These are phyloP conservation scores for Rosalia funebris DNA, from an alignment of 2,888 invertebrate species.

Conservation along the genomic window DNA sequence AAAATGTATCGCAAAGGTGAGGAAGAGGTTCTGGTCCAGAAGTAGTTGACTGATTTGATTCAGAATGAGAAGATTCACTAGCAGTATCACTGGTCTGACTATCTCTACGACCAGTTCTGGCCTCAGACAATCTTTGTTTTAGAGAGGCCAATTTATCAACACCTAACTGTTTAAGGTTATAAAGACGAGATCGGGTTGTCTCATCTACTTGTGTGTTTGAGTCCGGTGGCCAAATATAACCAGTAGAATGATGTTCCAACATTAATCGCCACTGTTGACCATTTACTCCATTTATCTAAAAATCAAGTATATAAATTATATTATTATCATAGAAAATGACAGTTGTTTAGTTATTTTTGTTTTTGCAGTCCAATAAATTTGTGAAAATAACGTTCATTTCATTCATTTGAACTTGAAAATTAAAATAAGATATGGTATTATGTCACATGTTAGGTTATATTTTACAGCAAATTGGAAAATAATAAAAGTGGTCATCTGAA, in stretches of 20 bases:
- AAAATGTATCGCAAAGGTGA: slow-evolving; percentile 66
- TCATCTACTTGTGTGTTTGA: slow-evolving; percentile 58
- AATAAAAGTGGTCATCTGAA: too few species aligned
- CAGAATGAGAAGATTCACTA: slow-evolving; percentile 57
- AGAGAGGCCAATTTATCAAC: slow-evolving; percentile 74
- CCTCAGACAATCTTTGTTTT: slow-evolving; percentile 72
- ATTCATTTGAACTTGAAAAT: too few species aligned
- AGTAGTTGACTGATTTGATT: slow-evolving; percentile 44
- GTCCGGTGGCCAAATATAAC: slow-evolving; percentile 75
- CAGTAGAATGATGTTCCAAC: slow-evolving; percentile 79
- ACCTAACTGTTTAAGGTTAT: slow-evolving; percentile 75
- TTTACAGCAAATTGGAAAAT: too few species aligned
- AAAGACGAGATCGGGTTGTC: slow-evolving; percentile 67
- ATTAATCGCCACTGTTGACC: slow-evolving; percentile 85
- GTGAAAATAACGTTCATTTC: too few species aligned
- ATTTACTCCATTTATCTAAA: slow-evolving; percentile 63
- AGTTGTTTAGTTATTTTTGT: too few species aligned
- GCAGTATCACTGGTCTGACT: slow-evolving; percentile 59
- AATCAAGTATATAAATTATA: slow-evolving; percentile 21
- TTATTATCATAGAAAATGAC: slow-evolving; percentile 17
- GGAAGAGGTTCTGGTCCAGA: slow-evolving; percentile 61
- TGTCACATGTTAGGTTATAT: too few species aligned
- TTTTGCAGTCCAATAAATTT: too few species aligned
- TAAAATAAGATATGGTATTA: too few species aligned
- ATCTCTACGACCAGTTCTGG: slow-evolving; percentile 58